Evolutionary conservation across 2,888 invertebrate species (phyloP), one percentile per base, ranked within the genome.

Genomic region (Mythimna albipuncta): DNA sequence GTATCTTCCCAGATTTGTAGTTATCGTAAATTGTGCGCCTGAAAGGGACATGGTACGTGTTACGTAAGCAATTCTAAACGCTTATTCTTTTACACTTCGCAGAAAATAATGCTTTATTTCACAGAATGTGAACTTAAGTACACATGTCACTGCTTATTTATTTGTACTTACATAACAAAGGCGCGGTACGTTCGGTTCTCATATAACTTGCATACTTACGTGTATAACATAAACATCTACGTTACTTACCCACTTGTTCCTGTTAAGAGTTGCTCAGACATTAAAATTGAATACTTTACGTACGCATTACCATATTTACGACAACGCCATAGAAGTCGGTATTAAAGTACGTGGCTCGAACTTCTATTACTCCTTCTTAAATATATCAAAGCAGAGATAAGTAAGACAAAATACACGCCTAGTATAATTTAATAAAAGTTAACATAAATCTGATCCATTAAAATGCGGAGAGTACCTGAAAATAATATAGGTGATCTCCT

Each of bases 401-500:
- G 55, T 50, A 47, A 19, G 32, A 54, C n/a, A 63, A 64, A 64
- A 63, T 63, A 65, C 63, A 61, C 32, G 52, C 26, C 6, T 38
- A 19, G 13, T 52, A 44, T 71, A 58, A 71, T 64, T 68, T 68
- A 62, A 81, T 70, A 65, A 73, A 58, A 64, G 21, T 71, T 50
- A 59, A 73, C 69, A 74, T 76, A 80, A 81, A 85, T 81, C 69
- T 73, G 67, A 73, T 82, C 69, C 69, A 79, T 78, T 76, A 78
- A 72, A 72, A 76, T 75, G 74, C 70, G 50, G 58, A 73, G 79
- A 77, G 81, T 75, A 72, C 72, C 78, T 81, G 86, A 92, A 88
- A 93, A 92, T 93, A 91, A 94, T 93, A 93, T 93, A 91, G 86
- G 87, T 85, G 89, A 92, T 94, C 90, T 92, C 90, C 95, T 95